Evolutionary conservation across 2,797 vertebrate species (phyloP).

Genomic region (Brachyrhaphis roseni): DNA sequence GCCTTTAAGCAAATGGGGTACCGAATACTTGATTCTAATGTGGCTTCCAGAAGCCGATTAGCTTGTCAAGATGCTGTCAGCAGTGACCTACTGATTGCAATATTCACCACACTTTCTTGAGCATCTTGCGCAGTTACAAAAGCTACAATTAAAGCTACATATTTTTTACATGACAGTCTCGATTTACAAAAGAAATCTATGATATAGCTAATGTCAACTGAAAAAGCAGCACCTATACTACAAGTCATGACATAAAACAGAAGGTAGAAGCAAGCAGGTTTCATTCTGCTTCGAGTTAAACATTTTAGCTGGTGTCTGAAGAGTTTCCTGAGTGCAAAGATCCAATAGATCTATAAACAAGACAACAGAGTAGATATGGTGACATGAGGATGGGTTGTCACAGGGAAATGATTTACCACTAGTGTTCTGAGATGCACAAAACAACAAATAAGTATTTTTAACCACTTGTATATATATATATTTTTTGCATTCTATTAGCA

Average conservation of each 20-base stretch:
- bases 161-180: conserved; percentile 38
- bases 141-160: conserved; percentile 31
- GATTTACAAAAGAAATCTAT: conserved; percentile 59
- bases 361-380: background rate
- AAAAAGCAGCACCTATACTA: conserved; percentile 38
- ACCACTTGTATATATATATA: conserved; percentile 8
- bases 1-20: conserved; percentile 26
- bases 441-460: conserved; percentile 2
- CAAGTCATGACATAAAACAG: conserved; percentile 30
- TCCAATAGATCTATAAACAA: conserved; percentile 48
- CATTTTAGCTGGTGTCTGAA: conserved; percentile 63
- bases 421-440: conserved; percentile 5
- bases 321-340: conserved; percentile 76
- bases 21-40: conserved; percentile 18
- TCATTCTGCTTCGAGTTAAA: conserved; percentile 51
- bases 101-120: conserved; percentile 42
- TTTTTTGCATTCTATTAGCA: conserved; percentile 6
- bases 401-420: background rate
- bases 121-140: conserved; percentile 42
- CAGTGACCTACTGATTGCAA: conserved; percentile 40
- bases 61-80: conserved; percentile 45
- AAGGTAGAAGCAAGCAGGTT: conserved; percentile 27
- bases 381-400: background rate
- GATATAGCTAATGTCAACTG: conserved; percentile 26
- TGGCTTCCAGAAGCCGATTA: conserved; percentile 40